A percentile compares a stretch with the other conserved stretches of the same genome.
Conservation (phyloP, 2,113 vertebrate genomes). For the Amphilophus citrinellus region DNA sequence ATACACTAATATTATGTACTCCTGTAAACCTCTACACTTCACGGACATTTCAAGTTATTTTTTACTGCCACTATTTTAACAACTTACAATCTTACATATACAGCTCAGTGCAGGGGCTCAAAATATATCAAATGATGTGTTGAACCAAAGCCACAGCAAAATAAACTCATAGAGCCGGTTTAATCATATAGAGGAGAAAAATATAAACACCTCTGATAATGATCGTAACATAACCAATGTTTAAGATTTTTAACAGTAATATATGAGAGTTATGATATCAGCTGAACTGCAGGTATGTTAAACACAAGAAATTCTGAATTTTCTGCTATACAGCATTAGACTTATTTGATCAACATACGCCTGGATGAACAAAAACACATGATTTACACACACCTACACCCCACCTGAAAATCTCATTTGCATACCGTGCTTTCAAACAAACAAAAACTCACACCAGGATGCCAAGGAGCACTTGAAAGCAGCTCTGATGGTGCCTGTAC, state of each 20-base stretch:
- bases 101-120: fast-evolving
- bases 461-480: background rate
- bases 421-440: background rate
- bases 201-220: background rate
- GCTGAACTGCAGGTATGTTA: background rate
- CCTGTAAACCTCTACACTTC: background rate
- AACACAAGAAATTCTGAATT: background rate
- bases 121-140: background rate
- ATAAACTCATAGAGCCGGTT: background rate
- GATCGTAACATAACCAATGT: background rate
- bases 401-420: background rate
- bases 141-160: background rate
- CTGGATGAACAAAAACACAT: background rate
- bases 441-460: background rate
- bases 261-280: background rate
- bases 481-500: background rate
- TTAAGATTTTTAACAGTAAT: background rate
- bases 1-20: background rate
- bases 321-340: background rate
- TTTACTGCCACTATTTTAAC: background rate
- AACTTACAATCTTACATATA: background rate
- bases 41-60: background rate
- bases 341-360: background rate
- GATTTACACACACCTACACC: fast-evolving
- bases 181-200: background rate